These are phyloP conservation scores for Cyprinodon diabolis DNA, from an alignment of 2,797 vertebrate genomes.

Conservation along the genomic window DNA sequence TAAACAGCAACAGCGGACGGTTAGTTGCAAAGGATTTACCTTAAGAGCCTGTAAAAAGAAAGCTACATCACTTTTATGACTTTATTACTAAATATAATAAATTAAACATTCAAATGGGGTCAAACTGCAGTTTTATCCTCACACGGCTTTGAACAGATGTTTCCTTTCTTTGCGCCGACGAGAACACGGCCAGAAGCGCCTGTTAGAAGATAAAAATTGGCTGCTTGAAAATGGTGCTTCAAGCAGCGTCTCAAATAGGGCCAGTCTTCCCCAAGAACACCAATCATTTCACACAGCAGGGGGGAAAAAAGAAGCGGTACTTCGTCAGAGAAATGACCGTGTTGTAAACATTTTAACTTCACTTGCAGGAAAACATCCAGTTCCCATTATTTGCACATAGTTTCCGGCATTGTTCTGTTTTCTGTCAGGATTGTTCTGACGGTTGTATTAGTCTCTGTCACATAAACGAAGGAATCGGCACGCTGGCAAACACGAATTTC, in stretches of 20 bases:
- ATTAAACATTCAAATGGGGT: background rate
- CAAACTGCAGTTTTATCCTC: background rate
- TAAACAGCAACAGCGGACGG: background rate
- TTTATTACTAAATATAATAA: background rate
- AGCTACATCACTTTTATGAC: background rate
- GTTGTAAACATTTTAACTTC: conserved; percentile 29
- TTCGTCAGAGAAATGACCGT: conserved; percentile 11
- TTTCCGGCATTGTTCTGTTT: background rate
- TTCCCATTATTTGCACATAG: conserved; percentile 4
- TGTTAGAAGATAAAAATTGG: background rate
- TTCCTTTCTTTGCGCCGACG: background rate
- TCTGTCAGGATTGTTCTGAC: background rate
- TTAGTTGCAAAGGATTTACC: conserved; percentile 4
- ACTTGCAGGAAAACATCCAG: conserved; percentile 17
- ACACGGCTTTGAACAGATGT: conserved; percentile 11
- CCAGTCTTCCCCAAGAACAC: conserved; percentile 3
- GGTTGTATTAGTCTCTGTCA: background rate
- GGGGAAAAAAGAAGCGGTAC: background rate
- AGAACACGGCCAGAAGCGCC: background rate
- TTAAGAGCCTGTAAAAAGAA: background rate
- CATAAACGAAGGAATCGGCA: background rate
- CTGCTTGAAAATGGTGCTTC: conserved; percentile 5
- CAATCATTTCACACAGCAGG: conserved; percentile 23
- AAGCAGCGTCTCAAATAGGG: conserved; percentile 10
- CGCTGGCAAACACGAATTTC: background rate